phyloP scores from a whole-genome alignment of 2,113 vertebrate genomes.

The Hippocampus barbouri region DNA sequence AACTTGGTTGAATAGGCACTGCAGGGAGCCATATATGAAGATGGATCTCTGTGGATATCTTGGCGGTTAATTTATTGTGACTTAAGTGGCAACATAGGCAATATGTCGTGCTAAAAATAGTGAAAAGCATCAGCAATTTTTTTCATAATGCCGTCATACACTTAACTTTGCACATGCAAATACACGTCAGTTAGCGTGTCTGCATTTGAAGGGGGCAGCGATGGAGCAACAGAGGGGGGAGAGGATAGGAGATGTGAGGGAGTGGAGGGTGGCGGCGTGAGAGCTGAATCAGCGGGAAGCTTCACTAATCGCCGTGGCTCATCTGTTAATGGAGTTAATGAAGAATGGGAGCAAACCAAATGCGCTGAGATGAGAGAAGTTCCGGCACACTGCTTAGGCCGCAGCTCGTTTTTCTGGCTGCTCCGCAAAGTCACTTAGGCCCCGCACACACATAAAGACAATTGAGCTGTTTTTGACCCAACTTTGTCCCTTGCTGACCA shows the following conservation, averaged over 20 bases:
- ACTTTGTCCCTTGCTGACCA: no score
- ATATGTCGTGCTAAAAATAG: constrained; percentile 31
- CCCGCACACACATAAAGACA: no score
- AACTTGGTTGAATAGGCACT: constrained; percentile 60
- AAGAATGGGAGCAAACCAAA: constrained; percentile 79
- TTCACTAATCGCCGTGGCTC: constrained; percentile 77
- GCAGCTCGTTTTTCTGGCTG: constrained; percentile 49
- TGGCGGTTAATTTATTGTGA: constrained; percentile 41
- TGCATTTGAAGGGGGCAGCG: constrained; percentile 56
- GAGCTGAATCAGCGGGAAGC: constrained; percentile 80
- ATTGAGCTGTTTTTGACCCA: no score
- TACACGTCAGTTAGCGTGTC: constrained; percentile 23
- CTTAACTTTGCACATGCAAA: constrained; percentile 10
- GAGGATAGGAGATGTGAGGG: constrained; percentile 13
- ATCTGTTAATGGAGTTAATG: constrained; percentile 86
- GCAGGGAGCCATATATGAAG: constrained; percentile 47
- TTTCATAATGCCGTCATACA: not conserved
- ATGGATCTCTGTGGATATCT: constrained; percentile 39
- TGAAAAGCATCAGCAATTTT: constrained; percentile 7
- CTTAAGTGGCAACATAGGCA: constrained; percentile 41
- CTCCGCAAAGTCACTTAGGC: constrained; percentile 15
- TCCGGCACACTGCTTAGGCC: constrained; percentile 76
- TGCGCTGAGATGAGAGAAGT: constrained; percentile 80
- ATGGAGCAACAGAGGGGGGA: constrained; percentile 47
- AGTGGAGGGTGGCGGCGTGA: constrained; percentile 41